phyloP scores from a whole-genome alignment of 2,888 invertebrate genomes.

The Ephialtes manifestator region DNA sequence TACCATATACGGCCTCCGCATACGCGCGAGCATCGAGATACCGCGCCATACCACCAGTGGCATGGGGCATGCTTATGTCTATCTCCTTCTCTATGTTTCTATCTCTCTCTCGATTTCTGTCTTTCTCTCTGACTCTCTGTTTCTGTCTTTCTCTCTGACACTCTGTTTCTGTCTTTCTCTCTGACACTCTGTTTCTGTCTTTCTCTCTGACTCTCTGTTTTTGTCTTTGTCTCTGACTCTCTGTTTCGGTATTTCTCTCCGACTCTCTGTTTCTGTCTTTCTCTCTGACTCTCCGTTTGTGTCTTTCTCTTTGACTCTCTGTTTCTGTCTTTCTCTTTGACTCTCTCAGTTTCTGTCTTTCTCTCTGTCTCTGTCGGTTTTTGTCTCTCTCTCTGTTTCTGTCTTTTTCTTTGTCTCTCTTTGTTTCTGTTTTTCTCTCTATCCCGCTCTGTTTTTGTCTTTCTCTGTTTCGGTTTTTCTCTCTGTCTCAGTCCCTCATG shows the following conservation, averaged over 20 bases:
- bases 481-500: constrained; percentile 4
- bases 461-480: constrained; percentile 3
- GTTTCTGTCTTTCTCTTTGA: neutral
- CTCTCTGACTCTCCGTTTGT: neutral
- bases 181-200: constrained; percentile 4
- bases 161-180: constrained; percentile 8
- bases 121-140: neutral
- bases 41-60: constrained; percentile 67
- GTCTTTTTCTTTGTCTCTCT: constrained; percentile 3
- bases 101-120: constrained; percentile 1
- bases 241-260: neutral
- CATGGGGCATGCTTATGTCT: constrained; percentile 49
- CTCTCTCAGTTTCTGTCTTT: neutral
- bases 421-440: too few relatives aligned
- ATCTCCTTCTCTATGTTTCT: constrained; percentile 7
- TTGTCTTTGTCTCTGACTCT: constrained; percentile 25
- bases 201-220: constrained; percentile 4
- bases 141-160: too few relatives aligned
- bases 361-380: constrained; percentile 3
- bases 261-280: constrained; percentile 9
- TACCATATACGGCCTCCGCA: constrained; percentile 84
- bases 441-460: constrained; percentile 7
- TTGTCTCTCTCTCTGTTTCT: neutral
- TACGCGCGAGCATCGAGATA: constrained; percentile 72
- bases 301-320: constrained; percentile 11